Evolutionary conservation across 2,113 vertebrate genomes (phyloP).

Genomic region (Phoxinus phoxinus): DNA sequence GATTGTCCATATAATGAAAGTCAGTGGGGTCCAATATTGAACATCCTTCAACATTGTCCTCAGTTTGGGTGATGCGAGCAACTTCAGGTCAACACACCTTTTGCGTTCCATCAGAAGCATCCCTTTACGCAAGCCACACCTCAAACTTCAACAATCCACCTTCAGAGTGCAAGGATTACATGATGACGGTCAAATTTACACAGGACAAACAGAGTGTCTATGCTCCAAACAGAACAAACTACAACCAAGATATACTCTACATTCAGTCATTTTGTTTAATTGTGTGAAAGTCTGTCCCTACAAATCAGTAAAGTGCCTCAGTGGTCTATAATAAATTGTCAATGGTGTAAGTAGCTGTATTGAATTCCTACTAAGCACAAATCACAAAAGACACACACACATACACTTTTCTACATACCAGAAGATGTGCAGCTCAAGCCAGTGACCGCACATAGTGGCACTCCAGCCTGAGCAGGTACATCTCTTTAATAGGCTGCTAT

Average conservation of each 20-base stretch:
- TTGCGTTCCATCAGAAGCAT: neutral
- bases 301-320: slow-evolving; percentile 1
- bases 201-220: neutral
- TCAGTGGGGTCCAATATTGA: neutral
- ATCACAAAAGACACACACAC: neutral
- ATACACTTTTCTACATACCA: neutral
- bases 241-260: neutral
- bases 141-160: slow-evolving; percentile 24
- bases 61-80: neutral
- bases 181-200: slow-evolving; percentile 4
- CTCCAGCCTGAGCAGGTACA: slow-evolving; percentile 34
- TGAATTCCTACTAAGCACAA: slow-evolving; percentile 23
- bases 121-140: slow-evolving; percentile 1
- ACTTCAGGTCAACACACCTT: neutral
- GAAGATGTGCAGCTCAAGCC: neutral
- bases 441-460: slow-evolving; percentile 11
- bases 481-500: slow-evolving; percentile 56
- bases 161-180: neutral
- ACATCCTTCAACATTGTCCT: neutral
- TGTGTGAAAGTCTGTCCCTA: neutral
- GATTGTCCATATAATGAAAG: neutral
- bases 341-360: slow-evolving; percentile 4
- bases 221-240: neutral
- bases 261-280: neutral
- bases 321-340: slow-evolving; percentile 7